Conservation (phyloP, 1,140 invertebrate genomes). For the Bombus confusus region DNA sequence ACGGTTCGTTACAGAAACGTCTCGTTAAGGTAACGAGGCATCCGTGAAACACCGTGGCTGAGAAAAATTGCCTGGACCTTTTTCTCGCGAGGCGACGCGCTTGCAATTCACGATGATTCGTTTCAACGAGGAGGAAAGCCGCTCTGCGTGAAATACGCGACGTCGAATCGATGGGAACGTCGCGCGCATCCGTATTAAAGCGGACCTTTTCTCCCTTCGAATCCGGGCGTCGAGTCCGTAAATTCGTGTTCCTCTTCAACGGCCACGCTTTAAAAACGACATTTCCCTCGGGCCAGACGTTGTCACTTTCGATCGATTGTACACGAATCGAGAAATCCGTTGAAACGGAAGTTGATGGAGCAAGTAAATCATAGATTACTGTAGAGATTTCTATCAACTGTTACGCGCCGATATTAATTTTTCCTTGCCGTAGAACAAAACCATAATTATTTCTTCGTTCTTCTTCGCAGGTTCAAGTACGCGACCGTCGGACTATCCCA, state of each 20-base stretch:
- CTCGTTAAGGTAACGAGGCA: slow-evolving; percentile 40
- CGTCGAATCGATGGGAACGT: slow-evolving; percentile 76
- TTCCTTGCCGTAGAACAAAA: neutral
- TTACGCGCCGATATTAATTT: neutral
- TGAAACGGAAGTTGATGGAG: neutral
- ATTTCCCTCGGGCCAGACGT: neutral
- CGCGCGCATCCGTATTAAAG: slow-evolving; percentile 75
- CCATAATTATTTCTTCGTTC: neutral
- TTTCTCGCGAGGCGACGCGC: slow-evolving; percentile 6
- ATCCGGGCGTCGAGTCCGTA: slow-evolving; percentile 15
- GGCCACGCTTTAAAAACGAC: slow-evolving; percentile 35
- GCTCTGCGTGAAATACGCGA: slow-evolving; percentile 66
- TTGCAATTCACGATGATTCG: slow-evolving; percentile 58
- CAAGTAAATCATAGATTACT: neutral
- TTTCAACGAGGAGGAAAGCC: slow-evolving; percentile 56
- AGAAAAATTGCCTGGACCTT: slow-evolving; percentile 15
- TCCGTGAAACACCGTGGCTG: neutral
- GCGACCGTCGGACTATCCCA: too few relatives aligned
- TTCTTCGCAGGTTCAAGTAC: neutral
- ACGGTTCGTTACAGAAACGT: slow-evolving; percentile 1
- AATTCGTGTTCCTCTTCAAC: slow-evolving; percentile 24
- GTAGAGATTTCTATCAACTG: neutral
- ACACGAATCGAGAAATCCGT: neutral
- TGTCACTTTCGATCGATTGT: slow-evolving; percentile 37
- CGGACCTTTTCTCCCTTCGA: slow-evolving; percentile 58